These are phyloP conservation scores for Mus spretus DNA, from an alignment of 2,797 vertebrate species.

Conservation along the genomic window DNA sequence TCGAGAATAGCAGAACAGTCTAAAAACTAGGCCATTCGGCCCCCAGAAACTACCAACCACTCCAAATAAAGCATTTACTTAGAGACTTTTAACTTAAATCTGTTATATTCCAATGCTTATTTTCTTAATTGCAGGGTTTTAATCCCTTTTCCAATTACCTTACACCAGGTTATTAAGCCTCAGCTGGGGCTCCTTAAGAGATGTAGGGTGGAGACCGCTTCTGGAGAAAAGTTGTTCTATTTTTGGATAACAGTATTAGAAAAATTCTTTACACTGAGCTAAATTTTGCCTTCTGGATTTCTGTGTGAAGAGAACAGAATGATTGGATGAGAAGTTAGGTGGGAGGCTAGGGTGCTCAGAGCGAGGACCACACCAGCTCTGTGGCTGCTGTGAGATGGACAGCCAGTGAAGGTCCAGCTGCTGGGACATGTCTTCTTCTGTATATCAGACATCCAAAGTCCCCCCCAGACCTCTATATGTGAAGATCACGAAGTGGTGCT, in stretches of 20 bases:
- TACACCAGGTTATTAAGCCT: slow-evolving; percentile 75
- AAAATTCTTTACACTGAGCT: slow-evolving; percentile 58
- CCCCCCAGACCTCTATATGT: not conserved
- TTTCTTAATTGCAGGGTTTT: slow-evolving; percentile 68
- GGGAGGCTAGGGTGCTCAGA: not conserved
- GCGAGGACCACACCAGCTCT: not conserved
- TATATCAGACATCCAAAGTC: too few relatives aligned
- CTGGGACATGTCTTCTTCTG: not conserved
- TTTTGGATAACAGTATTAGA: slow-evolving; percentile 58
- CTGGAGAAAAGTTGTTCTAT: slow-evolving; percentile 69
- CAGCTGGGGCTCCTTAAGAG: slow-evolving; percentile 51
- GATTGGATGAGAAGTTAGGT: not conserved
- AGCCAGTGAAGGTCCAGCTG: not conserved
- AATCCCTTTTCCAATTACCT: slow-evolving; percentile 74
- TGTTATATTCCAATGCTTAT: slow-evolving; percentile 57
- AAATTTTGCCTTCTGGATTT: slow-evolving; percentile 17
- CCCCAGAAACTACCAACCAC: slow-evolving; percentile 35
- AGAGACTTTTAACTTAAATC: slow-evolving; percentile 49
- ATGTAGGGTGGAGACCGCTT: not conserved
- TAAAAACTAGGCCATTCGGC: not conserved
- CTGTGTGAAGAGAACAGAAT: not conserved
- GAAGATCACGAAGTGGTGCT: too few relatives aligned
- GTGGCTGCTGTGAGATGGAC: not conserved
- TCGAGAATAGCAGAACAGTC: not conserved
- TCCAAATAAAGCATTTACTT: slow-evolving; percentile 61